These are phyloP conservation scores for Synchiropus splendidus DNA, from an alignment of 2,113 vertebrate genomes.

Conservation along the genomic window DNA sequence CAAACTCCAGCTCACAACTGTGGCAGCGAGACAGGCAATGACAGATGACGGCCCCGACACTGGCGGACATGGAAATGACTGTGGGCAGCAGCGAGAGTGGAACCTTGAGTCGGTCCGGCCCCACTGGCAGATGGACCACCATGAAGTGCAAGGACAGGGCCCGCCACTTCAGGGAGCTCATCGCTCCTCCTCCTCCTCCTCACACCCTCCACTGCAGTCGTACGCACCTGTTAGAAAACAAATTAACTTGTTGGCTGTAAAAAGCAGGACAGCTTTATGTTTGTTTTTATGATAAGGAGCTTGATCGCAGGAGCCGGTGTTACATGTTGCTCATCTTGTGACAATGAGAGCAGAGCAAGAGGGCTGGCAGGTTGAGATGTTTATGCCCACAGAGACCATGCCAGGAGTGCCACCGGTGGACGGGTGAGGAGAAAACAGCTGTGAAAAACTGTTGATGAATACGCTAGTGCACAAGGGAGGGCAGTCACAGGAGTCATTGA, in stretches of 20 bases:
- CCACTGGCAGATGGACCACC: slow-evolving; percentile 34
- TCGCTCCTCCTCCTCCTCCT: no score
- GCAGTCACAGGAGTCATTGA: no score
- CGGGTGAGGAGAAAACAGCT: no score
- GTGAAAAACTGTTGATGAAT: no score
- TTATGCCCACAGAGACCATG: no score
- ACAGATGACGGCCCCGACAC: no score
- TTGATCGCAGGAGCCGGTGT: slow-evolving; percentile 29
- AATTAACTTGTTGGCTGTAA: slow-evolving; percentile 54
- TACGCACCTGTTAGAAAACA: slow-evolving; percentile 62
- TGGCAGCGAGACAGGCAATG: no score
- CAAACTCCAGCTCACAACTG: no score
- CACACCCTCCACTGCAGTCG: slow-evolving; percentile 10
- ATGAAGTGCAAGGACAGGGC: slow-evolving; percentile 38
- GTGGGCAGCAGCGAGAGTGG: slow-evolving; percentile 5
- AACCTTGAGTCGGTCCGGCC: slow-evolving; percentile 10
- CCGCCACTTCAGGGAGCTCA: slow-evolving; percentile 14
- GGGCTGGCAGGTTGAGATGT: no score
- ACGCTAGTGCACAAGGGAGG: no score
- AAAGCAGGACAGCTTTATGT: slow-evolving; percentile 54
- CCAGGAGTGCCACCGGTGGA: not conserved
- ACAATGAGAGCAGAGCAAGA: not conserved
- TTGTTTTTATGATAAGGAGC: slow-evolving; percentile 23
- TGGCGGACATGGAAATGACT: slow-evolving; percentile 9
- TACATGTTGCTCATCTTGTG: slow-evolving; percentile 10